A percentile compares a stretch with the other conserved stretches of the same genome.
Evolutionary conservation across 2,888 invertebrate genomes (phyloP).

Genomic region (Tortrix viridana): DNA sequence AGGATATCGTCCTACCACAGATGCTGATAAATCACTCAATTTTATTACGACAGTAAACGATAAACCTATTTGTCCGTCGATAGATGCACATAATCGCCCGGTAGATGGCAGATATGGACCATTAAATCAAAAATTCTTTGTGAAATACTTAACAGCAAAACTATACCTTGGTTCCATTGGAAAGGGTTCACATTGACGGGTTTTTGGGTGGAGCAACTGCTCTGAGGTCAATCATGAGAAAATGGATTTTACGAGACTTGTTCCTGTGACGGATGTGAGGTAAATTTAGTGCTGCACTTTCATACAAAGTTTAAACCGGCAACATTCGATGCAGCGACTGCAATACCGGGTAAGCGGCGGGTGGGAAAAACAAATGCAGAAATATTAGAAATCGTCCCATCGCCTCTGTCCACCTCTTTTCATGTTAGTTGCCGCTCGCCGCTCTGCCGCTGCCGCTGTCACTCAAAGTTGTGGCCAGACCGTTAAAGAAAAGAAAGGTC

Average conservation of each 20-base stretch:
- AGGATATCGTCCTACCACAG: conserved; percentile 51
- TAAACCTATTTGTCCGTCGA: conserved; percentile 80
- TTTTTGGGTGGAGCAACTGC: conserved; percentile 45
- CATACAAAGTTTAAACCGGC: conserved; percentile 12
- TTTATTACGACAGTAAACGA: conserved; percentile 75
- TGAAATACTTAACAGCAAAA: conserved; percentile 43
- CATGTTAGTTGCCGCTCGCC: too few species aligned
- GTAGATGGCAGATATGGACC: conserved; percentile 71
- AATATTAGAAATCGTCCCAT: too few species aligned
- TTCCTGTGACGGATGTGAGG: conserved; percentile 54
- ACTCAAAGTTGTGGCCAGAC: too few species aligned
- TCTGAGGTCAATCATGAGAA: conserved; percentile 55
- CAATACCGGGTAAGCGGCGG: too few species aligned
- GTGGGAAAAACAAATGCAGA: too few species aligned
- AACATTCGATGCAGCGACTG: too few species aligned
- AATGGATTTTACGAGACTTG: conserved; percentile 65
- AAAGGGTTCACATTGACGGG: conserved; percentile 43
- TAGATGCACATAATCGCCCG: conserved; percentile 73
- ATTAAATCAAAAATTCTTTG: conserved; percentile 77
- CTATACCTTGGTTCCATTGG: conserved; percentile 41
- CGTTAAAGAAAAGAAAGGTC: too few species aligned
- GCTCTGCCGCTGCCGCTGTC: too few species aligned
- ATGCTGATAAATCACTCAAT: conserved; percentile 66
- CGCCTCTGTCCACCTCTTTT: too few species aligned
- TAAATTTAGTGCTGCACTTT: conserved; percentile 45